These are phyloP conservation scores for Clarias gariepinus DNA, from an alignment of 2,113 vertebrate species.

Conservation along the genomic window DNA sequence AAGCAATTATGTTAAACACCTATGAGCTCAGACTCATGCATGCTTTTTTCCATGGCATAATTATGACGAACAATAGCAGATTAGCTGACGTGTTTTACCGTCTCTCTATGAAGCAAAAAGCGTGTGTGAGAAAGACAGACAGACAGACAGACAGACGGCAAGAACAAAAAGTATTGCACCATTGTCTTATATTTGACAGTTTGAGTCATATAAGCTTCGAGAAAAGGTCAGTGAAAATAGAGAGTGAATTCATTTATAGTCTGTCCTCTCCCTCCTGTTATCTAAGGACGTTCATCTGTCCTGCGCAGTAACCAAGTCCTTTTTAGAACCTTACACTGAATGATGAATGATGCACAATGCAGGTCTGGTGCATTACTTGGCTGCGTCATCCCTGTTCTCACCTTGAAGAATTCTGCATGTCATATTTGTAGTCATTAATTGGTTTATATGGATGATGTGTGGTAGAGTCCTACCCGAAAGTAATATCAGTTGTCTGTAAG, in stretches of 20 bases:
- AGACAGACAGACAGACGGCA: slow-evolving; percentile 3
- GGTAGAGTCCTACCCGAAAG: slow-evolving; percentile 28
- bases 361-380: slow-evolving; percentile 38
- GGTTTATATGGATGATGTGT: slow-evolving; percentile 35
- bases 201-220: slow-evolving; percentile 59
- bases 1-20: slow-evolving; percentile 32
- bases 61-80: slow-evolving; percentile 17
- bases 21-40: neutral
- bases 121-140: neutral
- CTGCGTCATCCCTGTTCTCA: slow-evolving; percentile 41
- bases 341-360: slow-evolving; percentile 32
- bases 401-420: slow-evolving; percentile 36
- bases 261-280: slow-evolving; percentile 52
- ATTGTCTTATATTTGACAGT: slow-evolving; percentile 68
- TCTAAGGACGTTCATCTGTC: slow-evolving; percentile 47
- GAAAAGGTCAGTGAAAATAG: slow-evolving; percentile 56
- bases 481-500: slow-evolving; percentile 36
- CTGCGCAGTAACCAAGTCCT: slow-evolving; percentile 40
- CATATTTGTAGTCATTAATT: slow-evolving; percentile 17
- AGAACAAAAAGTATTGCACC: slow-evolving; percentile 59
- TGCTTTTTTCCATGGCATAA: slow-evolving; percentile 40
- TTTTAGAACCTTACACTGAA: slow-evolving; percentile 44
- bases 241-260: slow-evolving; percentile 54
- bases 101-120: neutral
- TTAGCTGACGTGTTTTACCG: slow-evolving; percentile 3